phyloP scores from a whole-genome alignment of 2,888 invertebrate species.

The Troides oblongomaculatus region DNA sequence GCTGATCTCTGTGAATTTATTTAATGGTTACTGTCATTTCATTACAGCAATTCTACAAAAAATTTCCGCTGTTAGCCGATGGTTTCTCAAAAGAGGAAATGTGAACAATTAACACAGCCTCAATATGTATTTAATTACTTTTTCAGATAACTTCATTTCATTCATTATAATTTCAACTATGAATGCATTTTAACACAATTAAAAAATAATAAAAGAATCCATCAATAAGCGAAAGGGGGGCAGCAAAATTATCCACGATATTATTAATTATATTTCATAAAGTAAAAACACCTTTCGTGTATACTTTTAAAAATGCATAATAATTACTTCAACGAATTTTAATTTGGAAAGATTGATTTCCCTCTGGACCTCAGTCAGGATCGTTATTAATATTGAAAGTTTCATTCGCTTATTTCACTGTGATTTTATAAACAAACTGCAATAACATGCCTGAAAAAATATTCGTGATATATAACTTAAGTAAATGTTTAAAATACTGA shows the following conservation, averaged over 20 bases:
- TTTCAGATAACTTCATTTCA: too few species aligned
- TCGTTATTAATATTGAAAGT: slow-evolving; percentile 7
- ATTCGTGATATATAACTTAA: background rate
- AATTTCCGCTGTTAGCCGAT: too few species aligned
- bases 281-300: background rate
- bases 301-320: slow-evolving; percentile 1
- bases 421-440: slow-evolving; percentile 1
- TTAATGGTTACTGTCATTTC: background rate
- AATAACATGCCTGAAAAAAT: background rate
- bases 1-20: slow-evolving; percentile 8
- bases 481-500: too few species aligned
- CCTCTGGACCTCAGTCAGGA: slow-evolving; percentile 6
- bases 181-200: too few species aligned
- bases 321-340: slow-evolving; percentile 13
- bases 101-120: too few species aligned
- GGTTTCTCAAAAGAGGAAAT: too few species aligned
- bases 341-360: slow-evolving; percentile 17
- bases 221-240: too few species aligned
- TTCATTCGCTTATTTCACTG: slow-evolving; percentile 2
- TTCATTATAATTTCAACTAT: too few species aligned
- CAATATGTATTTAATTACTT: too few species aligned
- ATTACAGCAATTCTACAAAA: background rate
- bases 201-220: too few species aligned
- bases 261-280: too few species aligned
- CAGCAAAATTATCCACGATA: too few species aligned